Percentiles rank a stretch among this genome's conserved stretches.
phyloP scores from a whole-genome alignment of 2,888 invertebrate species.

The Harmothoe impar region DNA sequence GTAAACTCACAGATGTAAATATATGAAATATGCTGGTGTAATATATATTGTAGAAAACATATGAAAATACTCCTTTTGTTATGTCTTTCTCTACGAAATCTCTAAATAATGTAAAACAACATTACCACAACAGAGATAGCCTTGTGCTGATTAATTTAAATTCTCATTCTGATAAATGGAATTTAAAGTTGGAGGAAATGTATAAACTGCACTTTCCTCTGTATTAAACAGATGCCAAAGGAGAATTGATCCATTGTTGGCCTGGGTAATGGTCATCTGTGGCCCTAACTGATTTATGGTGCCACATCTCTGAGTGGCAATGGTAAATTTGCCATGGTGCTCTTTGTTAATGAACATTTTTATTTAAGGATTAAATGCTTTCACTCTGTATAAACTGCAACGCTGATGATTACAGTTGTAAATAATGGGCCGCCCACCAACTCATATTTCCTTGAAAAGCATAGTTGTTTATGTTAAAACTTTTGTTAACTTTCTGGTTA shows the following conservation, averaged over 20 bases:
- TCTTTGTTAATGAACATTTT: constrained; percentile 13
- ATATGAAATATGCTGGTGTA: background rate
- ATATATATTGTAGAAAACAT: background rate
- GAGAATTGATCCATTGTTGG: background rate
- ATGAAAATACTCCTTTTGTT: constrained; percentile 35
- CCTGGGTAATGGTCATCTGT: too few relatives aligned
- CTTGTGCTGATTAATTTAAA: too few relatives aligned
- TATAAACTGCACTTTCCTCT: too few relatives aligned
- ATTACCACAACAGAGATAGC: too few relatives aligned
- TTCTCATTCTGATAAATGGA: too few relatives aligned
- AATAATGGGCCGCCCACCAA: background rate
- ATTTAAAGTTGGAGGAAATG: too few relatives aligned
- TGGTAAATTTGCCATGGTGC: background rate
- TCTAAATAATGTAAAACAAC: too few relatives aligned
- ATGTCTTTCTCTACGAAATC: too few relatives aligned
- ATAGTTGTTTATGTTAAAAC: too few relatives aligned
- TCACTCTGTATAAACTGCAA: background rate
- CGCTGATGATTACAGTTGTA: background rate
- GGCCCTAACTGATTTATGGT: background rate
- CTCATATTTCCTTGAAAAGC: too few relatives aligned
- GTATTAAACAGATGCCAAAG: background rate
- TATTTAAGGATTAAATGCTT: constrained; percentile 20
- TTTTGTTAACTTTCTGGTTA: too few relatives aligned
- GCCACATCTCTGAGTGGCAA: background rate
- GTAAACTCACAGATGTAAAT: background rate